Percentiles rank a stretch among this genome's conserved stretches.
phyloP scores from a whole-genome alignment of 1,140 invertebrate species.

The Procambarus clarkii region DNA sequence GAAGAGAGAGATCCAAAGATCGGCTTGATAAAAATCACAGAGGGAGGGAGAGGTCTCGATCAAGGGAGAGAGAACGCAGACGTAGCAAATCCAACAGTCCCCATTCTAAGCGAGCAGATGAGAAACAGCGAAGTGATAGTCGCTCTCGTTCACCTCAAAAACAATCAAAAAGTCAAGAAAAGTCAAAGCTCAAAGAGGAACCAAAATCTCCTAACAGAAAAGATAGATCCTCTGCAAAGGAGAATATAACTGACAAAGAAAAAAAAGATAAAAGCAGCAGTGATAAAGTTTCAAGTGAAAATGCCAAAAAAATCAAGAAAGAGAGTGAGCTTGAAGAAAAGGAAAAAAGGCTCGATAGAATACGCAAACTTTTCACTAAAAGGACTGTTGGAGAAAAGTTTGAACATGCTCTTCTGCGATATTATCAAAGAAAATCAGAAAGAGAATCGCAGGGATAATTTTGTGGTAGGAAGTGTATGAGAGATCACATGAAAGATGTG shows the following conservation, averaged over 20 bases:
- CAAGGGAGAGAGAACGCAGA: constrained; percentile 20
- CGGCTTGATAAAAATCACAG: constrained; percentile 33
- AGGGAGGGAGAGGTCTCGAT: constrained; percentile 43
- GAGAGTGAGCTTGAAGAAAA: constrained; percentile 56
- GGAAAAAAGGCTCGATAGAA: constrained; percentile 66
- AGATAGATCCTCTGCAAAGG: constrained; percentile 19
- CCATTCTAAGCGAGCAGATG: not conserved
- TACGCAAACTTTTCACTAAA: constrained; percentile 78
- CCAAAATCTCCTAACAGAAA: constrained; percentile 39
- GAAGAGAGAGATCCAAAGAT: constrained; percentile 51
- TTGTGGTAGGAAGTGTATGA: not conserved
- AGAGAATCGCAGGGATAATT: constrained; percentile 73
- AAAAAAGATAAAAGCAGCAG: constrained; percentile 19
- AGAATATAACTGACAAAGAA: constrained; percentile 18
- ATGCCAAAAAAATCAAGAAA: constrained; percentile 52
- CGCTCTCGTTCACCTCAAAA: constrained; percentile 10
- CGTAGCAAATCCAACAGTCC: constrained; percentile 44
- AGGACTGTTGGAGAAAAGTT: constrained; percentile 88
- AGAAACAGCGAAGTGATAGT: not conserved
- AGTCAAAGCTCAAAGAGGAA: constrained; percentile 26
- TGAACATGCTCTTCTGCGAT: constrained; percentile 86
- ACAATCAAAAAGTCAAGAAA: constrained; percentile 17
- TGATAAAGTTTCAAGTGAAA: constrained; percentile 4
- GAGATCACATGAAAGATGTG: not conserved
- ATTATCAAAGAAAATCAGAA: constrained; percentile 84